These are phyloP conservation scores for Eonycteris spelaea DNA, from an alignment of 2,113 vertebrate species.

Conservation along the genomic window DNA sequence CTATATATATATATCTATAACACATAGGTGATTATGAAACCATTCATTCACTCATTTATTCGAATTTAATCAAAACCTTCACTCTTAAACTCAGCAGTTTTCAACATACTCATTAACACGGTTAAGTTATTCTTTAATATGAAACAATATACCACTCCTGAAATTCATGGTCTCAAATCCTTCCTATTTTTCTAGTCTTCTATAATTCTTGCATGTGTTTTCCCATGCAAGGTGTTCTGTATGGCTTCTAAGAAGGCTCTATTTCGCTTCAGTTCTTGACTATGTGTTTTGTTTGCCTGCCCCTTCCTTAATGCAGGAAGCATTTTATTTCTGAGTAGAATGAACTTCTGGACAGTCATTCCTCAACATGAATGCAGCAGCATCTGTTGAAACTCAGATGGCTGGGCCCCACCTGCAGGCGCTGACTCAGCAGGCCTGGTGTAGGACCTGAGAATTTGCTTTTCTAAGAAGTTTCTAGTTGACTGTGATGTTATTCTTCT, in stretches of 20 bases:
- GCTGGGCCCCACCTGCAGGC: accelerated
- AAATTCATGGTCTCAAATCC: background rate
- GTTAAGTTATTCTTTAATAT: background rate
- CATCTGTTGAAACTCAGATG: background rate
- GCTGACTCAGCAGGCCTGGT: background rate
- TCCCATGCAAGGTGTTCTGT: background rate
- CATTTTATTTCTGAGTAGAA: background rate
- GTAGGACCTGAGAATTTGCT: background rate
- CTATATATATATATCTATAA: background rate
- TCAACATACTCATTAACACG: background rate
- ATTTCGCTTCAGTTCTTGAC: background rate
- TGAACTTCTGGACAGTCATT: background rate
- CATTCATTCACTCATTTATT: background rate
- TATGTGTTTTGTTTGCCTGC: background rate
- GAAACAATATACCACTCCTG: background rate
- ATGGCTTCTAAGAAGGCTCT: background rate
- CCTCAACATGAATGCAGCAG: background rate
- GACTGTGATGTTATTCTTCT: background rate
- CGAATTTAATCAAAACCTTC: background rate
- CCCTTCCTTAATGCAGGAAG: background rate
- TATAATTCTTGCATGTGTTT: background rate
- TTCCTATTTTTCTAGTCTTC: background rate
- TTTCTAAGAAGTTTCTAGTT: background rate
- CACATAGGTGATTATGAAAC: background rate
- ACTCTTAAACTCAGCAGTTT: background rate